Percentiles rank a stretch among this genome's conserved stretches.
These are phyloP conservation scores for Acipenser transmontanus DNA, from an alignment of 2,797 vertebrate species.

Conservation along the genomic window DNA sequence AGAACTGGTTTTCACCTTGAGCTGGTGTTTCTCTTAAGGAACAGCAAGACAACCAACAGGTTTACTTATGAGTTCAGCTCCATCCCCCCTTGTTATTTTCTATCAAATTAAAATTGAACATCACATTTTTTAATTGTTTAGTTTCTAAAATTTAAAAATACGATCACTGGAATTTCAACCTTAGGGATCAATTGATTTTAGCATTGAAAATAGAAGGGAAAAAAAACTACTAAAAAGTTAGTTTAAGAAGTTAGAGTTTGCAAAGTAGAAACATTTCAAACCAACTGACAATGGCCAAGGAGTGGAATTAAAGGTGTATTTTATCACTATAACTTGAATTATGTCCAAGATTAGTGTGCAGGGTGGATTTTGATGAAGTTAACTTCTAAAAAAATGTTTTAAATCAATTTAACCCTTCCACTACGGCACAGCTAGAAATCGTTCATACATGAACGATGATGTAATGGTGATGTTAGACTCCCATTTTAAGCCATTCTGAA, in stretches of 20 bases:
- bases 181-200: slow-evolving; percentile 78
- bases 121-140: too few relatives aligned
- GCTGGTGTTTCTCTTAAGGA: slow-evolving; percentile 84
- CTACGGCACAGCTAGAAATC: too few relatives aligned
- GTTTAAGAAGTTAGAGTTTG: too few relatives aligned
- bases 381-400: too few relatives aligned
- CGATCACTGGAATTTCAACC: slow-evolving; percentile 81
- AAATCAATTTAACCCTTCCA: too few relatives aligned
- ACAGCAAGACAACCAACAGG: slow-evolving; percentile 89
- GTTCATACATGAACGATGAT: too few relatives aligned
- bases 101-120: slow-evolving; percentile 49
- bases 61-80: slow-evolving; percentile 42
- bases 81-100: slow-evolving; percentile 48
- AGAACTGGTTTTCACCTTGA: slow-evolving; percentile 38
- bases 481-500: too few relatives aligned
- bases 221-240: slow-evolving; percentile 2
- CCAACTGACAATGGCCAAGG: slow-evolving; percentile 20
- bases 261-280: too few relatives aligned
- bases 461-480: too few relatives aligned
- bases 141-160: slow-evolving; percentile 31
- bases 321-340: slow-evolving; percentile 5
- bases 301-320: slow-evolving; percentile 46
- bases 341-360: too few relatives aligned
- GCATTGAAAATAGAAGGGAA: slow-evolving; percentile 45
- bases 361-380: too few relatives aligned